Conservation (phyloP, 2,113 vertebrate genomes). For the Semicossyphus pulcher region DNA sequence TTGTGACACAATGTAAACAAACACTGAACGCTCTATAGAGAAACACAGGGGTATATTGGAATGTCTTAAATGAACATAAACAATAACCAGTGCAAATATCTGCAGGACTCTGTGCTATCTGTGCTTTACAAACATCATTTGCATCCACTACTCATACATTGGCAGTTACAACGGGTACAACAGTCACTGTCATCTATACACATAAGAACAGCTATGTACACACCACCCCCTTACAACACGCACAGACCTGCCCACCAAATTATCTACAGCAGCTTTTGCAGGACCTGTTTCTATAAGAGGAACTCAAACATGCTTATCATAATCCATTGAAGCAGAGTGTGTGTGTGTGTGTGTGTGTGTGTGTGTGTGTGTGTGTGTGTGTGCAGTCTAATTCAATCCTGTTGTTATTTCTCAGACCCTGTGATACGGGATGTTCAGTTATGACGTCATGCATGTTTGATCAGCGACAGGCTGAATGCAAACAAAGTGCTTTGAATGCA, state of each 20-base stretch:
- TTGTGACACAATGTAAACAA: not conserved
- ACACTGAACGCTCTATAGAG: not conserved
- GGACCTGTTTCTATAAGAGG: slow-evolving; percentile 31
- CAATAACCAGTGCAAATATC: slow-evolving; percentile 8
- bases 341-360: slow-evolving; percentile 2
- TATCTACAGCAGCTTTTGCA: slow-evolving; percentile 13
- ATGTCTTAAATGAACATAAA: not conserved
- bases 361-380: slow-evolving; percentile 11
- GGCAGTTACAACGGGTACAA: slow-evolving; percentile 49
- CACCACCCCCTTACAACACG: not conserved
- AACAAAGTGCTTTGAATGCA: slow-evolving; percentile 64
- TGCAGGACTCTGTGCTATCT: not conserved
- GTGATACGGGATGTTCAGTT: slow-evolving; percentile 40
- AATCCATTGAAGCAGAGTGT: not conserved
- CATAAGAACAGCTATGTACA: not conserved
- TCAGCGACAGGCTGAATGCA: slow-evolving; percentile 51
- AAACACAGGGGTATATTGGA: not conserved
- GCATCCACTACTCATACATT: slow-evolving; percentile 29
- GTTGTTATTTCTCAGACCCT: slow-evolving; percentile 18
- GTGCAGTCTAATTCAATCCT: not conserved
- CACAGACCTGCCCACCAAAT: slow-evolving; percentile 6
- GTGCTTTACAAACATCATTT: slow-evolving; percentile 41
- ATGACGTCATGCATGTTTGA: slow-evolving; percentile 56
- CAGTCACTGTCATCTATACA: slow-evolving; percentile 11
- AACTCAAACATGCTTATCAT: slow-evolving; percentile 46